phyloP scores from a whole-genome alignment of 2,888 invertebrate genomes.

The Phlogophora meticulosa region DNA sequence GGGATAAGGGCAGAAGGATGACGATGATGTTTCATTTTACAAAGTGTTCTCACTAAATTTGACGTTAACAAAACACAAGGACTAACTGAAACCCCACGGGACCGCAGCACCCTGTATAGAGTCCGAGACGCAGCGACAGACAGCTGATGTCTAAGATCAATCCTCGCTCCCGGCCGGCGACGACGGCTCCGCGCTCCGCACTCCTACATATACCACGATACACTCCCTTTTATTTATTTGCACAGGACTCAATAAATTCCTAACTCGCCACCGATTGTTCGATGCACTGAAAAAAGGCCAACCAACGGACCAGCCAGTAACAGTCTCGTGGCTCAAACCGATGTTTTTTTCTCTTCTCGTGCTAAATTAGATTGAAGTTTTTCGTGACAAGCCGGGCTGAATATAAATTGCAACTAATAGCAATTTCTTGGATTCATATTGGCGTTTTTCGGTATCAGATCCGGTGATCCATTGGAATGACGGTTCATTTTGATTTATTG shows the following conservation, averaged over 20 bases:
- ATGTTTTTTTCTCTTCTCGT: slow-evolving; percentile 66
- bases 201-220: slow-evolving; percentile 74
- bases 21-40: no score
- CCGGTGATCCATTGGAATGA: slow-evolving; percentile 39
- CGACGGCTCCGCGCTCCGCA: slow-evolving; percentile 78
- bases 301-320: slow-evolving; percentile 62
- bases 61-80: background rate
- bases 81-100: background rate
- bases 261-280: slow-evolving; percentile 84
- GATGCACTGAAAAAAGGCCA: slow-evolving; percentile 81
- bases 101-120: slow-evolving; percentile 71
- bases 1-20: no score
- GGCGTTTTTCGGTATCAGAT: slow-evolving; percentile 53
- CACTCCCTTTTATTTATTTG: slow-evolving; percentile 80
- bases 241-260: slow-evolving; percentile 89
- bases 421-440: slow-evolving; percentile 57
- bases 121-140: slow-evolving; percentile 77
- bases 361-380: slow-evolving; percentile 76
- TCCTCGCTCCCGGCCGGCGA: slow-evolving; percentile 76
- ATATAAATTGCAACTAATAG: slow-evolving; percentile 65
- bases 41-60: background rate
- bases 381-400: slow-evolving; percentile 68
- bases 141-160: slow-evolving; percentile 89
- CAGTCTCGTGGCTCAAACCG: slow-evolving; percentile 65
- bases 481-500: slow-evolving; percentile 55